Base-by-base conservation (phyloP, 1,140 invertebrate genomes). In the Homalodisca vitripennis region DNA sequence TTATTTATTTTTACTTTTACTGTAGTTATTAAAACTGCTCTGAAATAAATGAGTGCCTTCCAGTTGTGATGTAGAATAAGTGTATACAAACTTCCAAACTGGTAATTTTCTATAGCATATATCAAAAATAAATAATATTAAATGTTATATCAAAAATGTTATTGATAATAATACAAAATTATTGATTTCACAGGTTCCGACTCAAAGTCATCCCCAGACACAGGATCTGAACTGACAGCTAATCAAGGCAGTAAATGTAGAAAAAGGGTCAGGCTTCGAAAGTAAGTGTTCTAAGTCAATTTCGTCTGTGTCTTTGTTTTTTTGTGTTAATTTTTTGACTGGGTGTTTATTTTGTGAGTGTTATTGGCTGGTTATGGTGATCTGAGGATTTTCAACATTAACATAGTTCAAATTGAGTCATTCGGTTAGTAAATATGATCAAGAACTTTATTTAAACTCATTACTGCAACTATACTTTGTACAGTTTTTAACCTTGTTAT, bases 181-280 rank as follows among this genome's bases (percentile, higher is more conserved):
- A 62, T 32, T 60, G 46, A 53, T 53, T 69, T 73, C 57, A 6
- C 48, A 73, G 74, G 71, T 67, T 74, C 70, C 47, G 78, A 79
- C 73, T 75, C 78, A 14, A 82, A 82, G 73, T 77, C 76, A 32
- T 79, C 78, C 57, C 77, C 78, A 67, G 81, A 82, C 63, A 77
- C 74, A 47, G 74, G 75, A n/a, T 78, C 76, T 34, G 80, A 81
- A 22, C 77, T 79, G 26, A 73, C 48, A 27, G 63, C 30, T 32
- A 68, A 71, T 24, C 46, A 62, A 55, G 62, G 29, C 27, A 66
- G 24, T 26, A 75, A 74, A 70, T 74, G 62, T 32, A 74, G 22
- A 55, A 76, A 76, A 64, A 66, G 72, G n/a, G 70, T 68, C 14
- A 53, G 73, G 29, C 66, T 74, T 30, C 67, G 72, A 65, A 74